Percentiles rank a stretch among this genome's conserved stretches.
These are phyloP conservation scores for Girardinus metallicus DNA, from an alignment of 2,797 vertebrate genomes.

Conservation along the genomic window DNA sequence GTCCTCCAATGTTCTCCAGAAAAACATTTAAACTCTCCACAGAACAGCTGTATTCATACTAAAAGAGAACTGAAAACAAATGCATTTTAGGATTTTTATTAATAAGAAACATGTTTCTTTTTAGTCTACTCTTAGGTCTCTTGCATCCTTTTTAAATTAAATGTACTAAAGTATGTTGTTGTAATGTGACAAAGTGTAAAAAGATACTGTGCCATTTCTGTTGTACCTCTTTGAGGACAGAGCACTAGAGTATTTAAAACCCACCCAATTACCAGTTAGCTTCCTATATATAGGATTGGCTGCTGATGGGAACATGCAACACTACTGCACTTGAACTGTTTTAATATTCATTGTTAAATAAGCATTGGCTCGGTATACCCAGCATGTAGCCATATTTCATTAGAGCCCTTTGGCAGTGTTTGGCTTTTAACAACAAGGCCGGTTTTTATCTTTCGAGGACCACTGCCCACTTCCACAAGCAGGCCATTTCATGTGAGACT, in stretches of 20 bases:
- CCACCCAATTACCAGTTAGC: constrained; percentile 16
- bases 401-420: constrained; percentile 47
- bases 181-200: background rate
- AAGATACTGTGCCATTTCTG: background rate
- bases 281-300: constrained; percentile 9
- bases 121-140: background rate
- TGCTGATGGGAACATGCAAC: constrained; percentile 31
- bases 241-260: background rate
- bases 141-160: background rate
- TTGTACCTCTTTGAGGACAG: background rate
- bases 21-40: background rate
- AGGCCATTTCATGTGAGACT: constrained; percentile 44
- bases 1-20: background rate
- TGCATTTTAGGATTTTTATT: background rate
- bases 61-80: background rate
- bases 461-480: constrained; percentile 57
- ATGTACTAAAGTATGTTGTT: background rate
- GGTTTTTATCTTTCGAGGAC: constrained; percentile 32
- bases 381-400: constrained; percentile 45
- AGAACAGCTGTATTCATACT: background rate
- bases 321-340: constrained; percentile 35
- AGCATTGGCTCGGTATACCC: constrained; percentile 30
- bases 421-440: constrained; percentile 45
- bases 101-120: background rate
- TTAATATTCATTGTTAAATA: constrained; percentile 56